Conservation (phyloP, 2,888 invertebrate species). For the Eutolmus rufibarbis region DNA sequence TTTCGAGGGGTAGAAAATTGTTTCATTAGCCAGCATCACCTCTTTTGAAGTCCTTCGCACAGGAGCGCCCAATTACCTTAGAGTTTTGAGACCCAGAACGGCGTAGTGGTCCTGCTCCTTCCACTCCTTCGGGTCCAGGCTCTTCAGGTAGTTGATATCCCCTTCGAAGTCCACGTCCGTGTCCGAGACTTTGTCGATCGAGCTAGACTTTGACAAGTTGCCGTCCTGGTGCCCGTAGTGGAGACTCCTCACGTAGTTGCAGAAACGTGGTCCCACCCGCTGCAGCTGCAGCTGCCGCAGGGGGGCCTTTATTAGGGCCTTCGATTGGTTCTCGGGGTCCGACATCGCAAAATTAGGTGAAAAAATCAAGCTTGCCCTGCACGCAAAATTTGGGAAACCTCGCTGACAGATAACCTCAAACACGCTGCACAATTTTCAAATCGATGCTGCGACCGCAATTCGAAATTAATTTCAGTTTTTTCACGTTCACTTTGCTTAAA, state of each 20-base stretch:
- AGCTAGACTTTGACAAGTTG: slow-evolving; percentile 46
- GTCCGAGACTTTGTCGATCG: slow-evolving; percentile 45
- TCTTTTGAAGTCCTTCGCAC: background rate
- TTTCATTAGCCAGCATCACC: background rate
- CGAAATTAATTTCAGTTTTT: background rate
- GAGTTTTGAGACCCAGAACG: slow-evolving; percentile 86
- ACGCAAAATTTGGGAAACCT: background rate
- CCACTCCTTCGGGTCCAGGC: slow-evolving; percentile 95
- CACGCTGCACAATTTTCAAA: slow-evolving; percentile 30
- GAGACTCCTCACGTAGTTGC: slow-evolving; percentile 41
- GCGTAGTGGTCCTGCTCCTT: slow-evolving; percentile 98
- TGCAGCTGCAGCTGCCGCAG: slow-evolving; percentile 42
- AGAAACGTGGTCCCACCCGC: slow-evolving; percentile 46
- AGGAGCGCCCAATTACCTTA: slow-evolving; percentile 54
- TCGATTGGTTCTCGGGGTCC: background rate
- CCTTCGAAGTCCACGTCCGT: slow-evolving; percentile 68
- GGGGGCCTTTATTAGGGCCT: background rate
- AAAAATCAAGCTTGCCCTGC: background rate
- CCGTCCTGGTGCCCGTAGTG: slow-evolving; percentile 38
- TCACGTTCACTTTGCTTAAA: background rate
- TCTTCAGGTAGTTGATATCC: slow-evolving; percentile 82
- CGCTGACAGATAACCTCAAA: slow-evolving; percentile 45
- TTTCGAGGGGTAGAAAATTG: background rate
- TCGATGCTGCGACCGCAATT: background rate
- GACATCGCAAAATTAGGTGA: background rate